Conservation (phyloP, 2,797 vertebrate genomes). For the Diceros bicornis region DNA sequence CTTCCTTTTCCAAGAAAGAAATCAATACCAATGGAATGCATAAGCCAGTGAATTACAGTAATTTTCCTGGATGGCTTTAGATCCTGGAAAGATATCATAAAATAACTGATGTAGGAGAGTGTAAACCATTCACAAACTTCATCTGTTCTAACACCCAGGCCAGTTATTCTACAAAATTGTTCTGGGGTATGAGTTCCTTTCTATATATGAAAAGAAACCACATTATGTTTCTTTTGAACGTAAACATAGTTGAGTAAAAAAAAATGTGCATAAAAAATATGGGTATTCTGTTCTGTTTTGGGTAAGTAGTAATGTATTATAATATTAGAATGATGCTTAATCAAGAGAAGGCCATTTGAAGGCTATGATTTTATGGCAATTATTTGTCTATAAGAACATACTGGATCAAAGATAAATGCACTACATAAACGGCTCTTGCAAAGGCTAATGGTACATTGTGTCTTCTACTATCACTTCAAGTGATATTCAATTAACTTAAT, state of each 20-base stretch:
- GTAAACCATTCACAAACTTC: conserved; percentile 25
- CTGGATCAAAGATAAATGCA: conserved; percentile 3
- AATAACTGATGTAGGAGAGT: conserved; percentile 18
- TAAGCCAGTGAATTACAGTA: background rate
- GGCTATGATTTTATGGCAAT: background rate
- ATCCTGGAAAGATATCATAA: conserved; percentile 62
- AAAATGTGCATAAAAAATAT: background rate
- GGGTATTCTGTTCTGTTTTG: background rate
- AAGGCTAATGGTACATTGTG: background rate
- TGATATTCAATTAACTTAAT: conserved; percentile 41
- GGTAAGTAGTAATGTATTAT: background rate
- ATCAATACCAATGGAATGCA: conserved; percentile 30
- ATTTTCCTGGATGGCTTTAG: conserved; percentile 42
- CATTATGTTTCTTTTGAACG: background rate
- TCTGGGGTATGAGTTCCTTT: background rate
- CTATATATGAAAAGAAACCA: background rate
- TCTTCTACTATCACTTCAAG: background rate
- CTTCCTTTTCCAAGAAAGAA: conserved; percentile 49
- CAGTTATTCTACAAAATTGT: conserved; percentile 59
- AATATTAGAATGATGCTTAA: conserved; percentile 13
- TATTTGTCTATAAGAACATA: background rate
- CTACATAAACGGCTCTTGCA: background rate
- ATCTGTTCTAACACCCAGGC: background rate
- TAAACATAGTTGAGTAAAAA: conserved; percentile 43
- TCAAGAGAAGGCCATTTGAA: background rate